These are phyloP conservation scores for Ectropis crepuscularia DNA, from an alignment of 2,888 invertebrate genomes.

Conservation along the genomic window DNA sequence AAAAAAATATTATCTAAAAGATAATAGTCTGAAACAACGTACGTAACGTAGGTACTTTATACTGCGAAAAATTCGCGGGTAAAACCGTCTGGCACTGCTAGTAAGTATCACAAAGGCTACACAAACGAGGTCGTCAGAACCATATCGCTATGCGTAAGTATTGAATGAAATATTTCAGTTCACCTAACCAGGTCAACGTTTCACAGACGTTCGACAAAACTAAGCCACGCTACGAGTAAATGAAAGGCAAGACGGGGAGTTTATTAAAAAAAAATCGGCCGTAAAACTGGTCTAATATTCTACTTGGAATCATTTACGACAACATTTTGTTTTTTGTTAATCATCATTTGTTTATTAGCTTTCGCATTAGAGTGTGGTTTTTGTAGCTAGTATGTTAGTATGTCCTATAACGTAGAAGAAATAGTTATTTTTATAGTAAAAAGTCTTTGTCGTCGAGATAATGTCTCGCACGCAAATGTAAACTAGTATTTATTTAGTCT, in stretches of 20 bases:
- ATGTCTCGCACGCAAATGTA: no score
- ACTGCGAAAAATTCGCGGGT: no score
- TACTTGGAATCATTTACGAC: background rate
- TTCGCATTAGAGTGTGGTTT: slow-evolving; percentile 21
- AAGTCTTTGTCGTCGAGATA: no score
- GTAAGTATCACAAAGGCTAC: background rate
- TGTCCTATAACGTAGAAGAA: slow-evolving; percentile 5
- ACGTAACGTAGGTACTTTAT: no score
- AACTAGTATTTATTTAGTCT: no score
- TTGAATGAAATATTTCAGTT: slow-evolving; percentile 23
- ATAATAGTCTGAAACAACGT: no score
- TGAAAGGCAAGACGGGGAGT: slow-evolving; percentile 19
- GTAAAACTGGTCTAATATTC: background rate
- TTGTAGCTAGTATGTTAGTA: slow-evolving; percentile 18
- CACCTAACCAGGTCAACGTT: slow-evolving; percentile 20
- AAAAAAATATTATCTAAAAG: no score
- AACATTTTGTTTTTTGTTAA: slow-evolving; percentile 8
- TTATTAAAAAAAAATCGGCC: slow-evolving; percentile 3
- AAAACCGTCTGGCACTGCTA: background rate
- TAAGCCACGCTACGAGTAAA: slow-evolving; percentile 16
- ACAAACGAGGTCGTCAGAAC: slow-evolving; percentile 7
- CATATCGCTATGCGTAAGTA: slow-evolving; percentile 6
- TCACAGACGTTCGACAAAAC: slow-evolving; percentile 14
- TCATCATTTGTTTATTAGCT: slow-evolving; percentile 14
- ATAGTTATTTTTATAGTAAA: no score